Evolutionary conservation across 2,888 invertebrate species (phyloP).

Genomic region (Epistrophe grossulariae): DNA sequence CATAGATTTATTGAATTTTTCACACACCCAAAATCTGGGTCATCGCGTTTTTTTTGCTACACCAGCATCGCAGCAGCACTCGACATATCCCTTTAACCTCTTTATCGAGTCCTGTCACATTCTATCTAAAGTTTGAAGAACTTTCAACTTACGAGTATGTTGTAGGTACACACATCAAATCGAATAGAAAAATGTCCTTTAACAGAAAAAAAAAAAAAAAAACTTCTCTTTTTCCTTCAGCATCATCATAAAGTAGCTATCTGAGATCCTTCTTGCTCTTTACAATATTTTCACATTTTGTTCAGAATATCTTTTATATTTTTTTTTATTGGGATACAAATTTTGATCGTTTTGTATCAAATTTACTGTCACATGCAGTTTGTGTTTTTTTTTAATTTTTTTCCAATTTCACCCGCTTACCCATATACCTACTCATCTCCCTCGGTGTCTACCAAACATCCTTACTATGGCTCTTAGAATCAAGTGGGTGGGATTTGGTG

Average conservation of each 20-base stretch:
- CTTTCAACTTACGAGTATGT: background rate
- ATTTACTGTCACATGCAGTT: slow-evolving; percentile 60
- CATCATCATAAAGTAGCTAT: background rate
- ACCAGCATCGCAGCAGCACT: background rate
- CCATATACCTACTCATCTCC: background rate
- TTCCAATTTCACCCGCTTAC: slow-evolving; percentile 44
- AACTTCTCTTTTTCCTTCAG: background rate
- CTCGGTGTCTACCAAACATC: background rate
- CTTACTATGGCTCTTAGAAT: background rate
- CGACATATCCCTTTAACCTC: slow-evolving; percentile 27
- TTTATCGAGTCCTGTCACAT: slow-evolving; percentile 59
- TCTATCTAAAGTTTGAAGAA: slow-evolving; percentile 9
- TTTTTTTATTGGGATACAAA: slow-evolving; percentile 46
- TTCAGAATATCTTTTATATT: background rate
- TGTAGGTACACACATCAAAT: slow-evolving; percentile 31
- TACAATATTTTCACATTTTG: background rate
- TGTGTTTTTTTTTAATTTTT: slow-evolving; percentile 20
- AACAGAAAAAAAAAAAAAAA: background rate
- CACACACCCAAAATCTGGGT: slow-evolving; percentile 18
- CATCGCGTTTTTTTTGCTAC: background rate
- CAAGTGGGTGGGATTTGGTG: slow-evolving; percentile 1
- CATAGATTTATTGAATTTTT: slow-evolving; percentile 23
- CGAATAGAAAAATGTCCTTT: slow-evolving; percentile 50
- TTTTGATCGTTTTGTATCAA: slow-evolving; percentile 61
- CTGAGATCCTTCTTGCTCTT: background rate